These are phyloP conservation scores for Spicauda simplicius DNA, from an alignment of 2,888 invertebrate species.

Conservation along the genomic window DNA sequence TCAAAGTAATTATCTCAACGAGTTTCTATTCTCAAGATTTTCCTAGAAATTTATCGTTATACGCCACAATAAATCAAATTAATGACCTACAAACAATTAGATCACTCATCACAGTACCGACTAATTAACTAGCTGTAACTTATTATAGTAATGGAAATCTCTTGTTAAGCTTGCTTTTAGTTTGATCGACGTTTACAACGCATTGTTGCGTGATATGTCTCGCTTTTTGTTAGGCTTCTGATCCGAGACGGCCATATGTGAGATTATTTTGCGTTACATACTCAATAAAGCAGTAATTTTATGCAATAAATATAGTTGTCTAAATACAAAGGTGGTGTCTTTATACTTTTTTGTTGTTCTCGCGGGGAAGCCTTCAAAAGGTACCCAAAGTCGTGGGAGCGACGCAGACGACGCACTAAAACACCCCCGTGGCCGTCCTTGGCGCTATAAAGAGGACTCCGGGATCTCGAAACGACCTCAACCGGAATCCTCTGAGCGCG, in stretches of 20 bases:
- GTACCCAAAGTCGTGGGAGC: no score
- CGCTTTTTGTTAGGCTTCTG: slow-evolving; percentile 14
- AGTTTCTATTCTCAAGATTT: slow-evolving; percentile 34
- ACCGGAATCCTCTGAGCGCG: no score
- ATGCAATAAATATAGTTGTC: neutral
- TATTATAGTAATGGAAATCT: slow-evolving; percentile 32
- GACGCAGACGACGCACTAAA: no score
- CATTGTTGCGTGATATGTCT: slow-evolving; percentile 29
- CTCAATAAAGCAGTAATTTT: neutral
- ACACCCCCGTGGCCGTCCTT: no score
- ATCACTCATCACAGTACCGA: slow-evolving; percentile 34
- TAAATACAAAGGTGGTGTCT: no score
- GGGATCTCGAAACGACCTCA: no score
- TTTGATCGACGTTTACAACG: slow-evolving; percentile 28
- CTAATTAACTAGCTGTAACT: slow-evolving; percentile 26
- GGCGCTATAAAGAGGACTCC: no score
- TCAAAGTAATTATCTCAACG: slow-evolving; percentile 10
- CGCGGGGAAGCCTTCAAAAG: no score
- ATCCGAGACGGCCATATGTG: no score
- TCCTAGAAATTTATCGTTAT: slow-evolving; percentile 26
- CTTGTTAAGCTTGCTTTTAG: slow-evolving; percentile 28
- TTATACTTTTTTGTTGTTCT: no score
- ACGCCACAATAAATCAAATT: slow-evolving; percentile 33
- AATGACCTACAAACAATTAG: slow-evolving; percentile 38
- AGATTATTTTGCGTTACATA: no score